phyloP scores from a whole-genome alignment of 2,797 vertebrate species.

The Myripristis murdjan region DNA sequence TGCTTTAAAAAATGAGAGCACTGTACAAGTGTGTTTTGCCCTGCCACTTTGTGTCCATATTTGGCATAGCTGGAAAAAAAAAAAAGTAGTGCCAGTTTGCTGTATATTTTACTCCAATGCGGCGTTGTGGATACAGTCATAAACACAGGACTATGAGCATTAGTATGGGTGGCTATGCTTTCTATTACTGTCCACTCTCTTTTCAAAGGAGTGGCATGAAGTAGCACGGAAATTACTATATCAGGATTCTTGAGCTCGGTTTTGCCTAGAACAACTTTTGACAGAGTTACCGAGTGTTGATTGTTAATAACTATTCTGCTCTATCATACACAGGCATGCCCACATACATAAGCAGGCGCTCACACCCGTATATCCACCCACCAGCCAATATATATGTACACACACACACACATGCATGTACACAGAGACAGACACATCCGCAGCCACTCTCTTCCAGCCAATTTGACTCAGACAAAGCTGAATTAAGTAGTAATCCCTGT shows the following conservation, averaged over 20 bases:
- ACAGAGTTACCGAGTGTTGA: background rate
- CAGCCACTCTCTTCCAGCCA: constrained; percentile 54
- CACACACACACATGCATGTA: constrained; percentile 10
- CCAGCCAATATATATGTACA: constrained; percentile 14
- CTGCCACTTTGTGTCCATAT: too few species aligned
- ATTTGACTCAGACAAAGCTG: constrained; percentile 73
- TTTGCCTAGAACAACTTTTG: constrained; percentile 2
- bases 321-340: background rate
- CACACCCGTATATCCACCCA: background rate
- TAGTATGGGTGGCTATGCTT: constrained; percentile 11
- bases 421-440: background rate
- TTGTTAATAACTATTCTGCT: constrained; percentile 14
- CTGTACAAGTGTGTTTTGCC: too few species aligned
- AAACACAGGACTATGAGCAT: background rate
- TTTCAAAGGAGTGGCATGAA: constrained; percentile 1
- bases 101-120: background rate
- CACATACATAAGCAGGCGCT: background rate
- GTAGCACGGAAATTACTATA: constrained; percentile 11
- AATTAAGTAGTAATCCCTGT: constrained; percentile 70
- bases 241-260: constrained; percentile 18
- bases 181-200: background rate
- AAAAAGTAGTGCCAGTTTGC: background rate
- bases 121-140: background rate
- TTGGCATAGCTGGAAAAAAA: background rate
- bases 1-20: too few species aligned